Evolutionary conservation across 2,888 invertebrate species (phyloP), one percentile per base, ranked within the genome.

Genomic region (Idaea straminata): DNA sequence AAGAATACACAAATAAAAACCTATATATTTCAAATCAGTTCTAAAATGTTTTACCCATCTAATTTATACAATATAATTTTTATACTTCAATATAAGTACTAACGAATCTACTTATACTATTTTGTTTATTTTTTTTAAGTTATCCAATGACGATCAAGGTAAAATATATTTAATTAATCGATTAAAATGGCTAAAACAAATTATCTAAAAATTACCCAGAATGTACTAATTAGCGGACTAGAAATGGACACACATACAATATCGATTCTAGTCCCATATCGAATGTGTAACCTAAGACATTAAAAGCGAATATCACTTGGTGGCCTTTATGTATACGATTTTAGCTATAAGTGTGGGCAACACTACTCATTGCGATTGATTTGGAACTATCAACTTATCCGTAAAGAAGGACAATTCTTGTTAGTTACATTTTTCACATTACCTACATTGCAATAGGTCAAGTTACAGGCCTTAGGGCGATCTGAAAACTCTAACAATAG

Each of bases 1-100:
- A 84, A 88, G 85, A 87, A 84, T 85, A 90, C 87, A 87, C 86
- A 86, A 87, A 82, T 80, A 85, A 80, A 81, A 79, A 77, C 80
- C 77, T 73, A 76, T 79, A 78, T 81, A 77, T 80, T 77, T 72
- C 75, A 72, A 80, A 83, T 88, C 89, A 89, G 86, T 88, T 86
- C 89, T 84, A 85, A 25, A 83, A 83, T 77, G 80, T 78, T 81
- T 83, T 82, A 84, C 76, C 80, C 81, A 83, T 82, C 84, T 84
- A 80, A 59, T 59, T 25, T 13, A 59, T 59, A 59, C 59, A 70
- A 80, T 85, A 83, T 82, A 62, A 60, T 65, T 61, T 87, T 85
- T 81, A 81, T 81, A 83, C 77, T 73, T 80, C 69, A 57, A 74
- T 77, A 79, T 80, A 78, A 75, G 77, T 80, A 83, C 81, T 84